phyloP scores from a whole-genome alignment of 1,140 invertebrate genomes.

The Tetramorium alpestre region DNA sequence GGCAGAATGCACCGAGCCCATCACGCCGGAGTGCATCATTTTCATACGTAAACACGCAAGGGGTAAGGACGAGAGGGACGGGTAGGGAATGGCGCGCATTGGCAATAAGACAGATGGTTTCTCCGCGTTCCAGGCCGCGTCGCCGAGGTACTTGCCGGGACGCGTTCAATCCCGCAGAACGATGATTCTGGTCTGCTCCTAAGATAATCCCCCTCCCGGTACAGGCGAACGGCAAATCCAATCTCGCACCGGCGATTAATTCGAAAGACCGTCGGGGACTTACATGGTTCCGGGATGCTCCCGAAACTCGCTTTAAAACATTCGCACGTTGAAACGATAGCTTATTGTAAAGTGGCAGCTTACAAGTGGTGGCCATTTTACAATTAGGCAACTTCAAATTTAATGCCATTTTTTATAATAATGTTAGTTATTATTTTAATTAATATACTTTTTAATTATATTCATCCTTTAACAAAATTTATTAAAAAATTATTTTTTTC shows the following conservation, averaged over 20 bases:
- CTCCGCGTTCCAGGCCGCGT: neutral
- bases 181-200: conserved; percentile 45
- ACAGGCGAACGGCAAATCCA: conserved; percentile 43
- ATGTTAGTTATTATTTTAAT: too few relatives aligned
- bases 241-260: conserved; percentile 56
- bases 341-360: neutral
- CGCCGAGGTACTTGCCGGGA: neutral
- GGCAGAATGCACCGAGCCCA: conserved; percentile 15
- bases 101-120: conserved; percentile 70
- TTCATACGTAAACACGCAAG: conserved; percentile 74
- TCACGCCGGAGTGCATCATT: conserved; percentile 66
- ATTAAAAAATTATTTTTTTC: neutral
- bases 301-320: conserved; percentile 1
- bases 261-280: conserved; percentile 8
- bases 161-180: conserved; percentile 32
- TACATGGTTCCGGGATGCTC: neutral
- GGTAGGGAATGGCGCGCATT: neutral
- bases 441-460: too few relatives aligned
- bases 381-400: neutral
- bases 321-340: neutral
- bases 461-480: neutral
- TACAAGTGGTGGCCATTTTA: neutral
- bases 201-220: conserved; percentile 57
- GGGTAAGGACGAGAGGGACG: conserved; percentile 43
- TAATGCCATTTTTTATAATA: neutral